Evolutionary conservation across 2,888 invertebrate genomes (phyloP), one percentile per base, ranked within the genome.

Genomic region (Nemotelus nigrinus): DNA sequence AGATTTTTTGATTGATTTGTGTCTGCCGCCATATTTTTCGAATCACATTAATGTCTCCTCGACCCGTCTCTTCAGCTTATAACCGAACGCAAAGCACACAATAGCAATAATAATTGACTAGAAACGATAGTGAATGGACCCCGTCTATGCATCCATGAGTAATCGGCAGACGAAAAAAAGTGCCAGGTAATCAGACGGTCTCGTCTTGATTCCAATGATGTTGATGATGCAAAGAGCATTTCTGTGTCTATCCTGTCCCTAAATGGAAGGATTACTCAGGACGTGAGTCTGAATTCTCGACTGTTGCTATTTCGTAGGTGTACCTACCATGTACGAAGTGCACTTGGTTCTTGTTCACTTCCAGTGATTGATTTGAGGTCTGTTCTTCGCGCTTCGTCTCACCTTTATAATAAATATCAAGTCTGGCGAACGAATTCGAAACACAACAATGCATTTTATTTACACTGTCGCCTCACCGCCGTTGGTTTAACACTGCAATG

Each of bases 251-350:
- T 41, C 8, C 39, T 50, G n/a, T 48, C 72, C 58, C 47, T n/a
- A 74, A 74, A 74, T 48, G 74, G 63, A 74, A 63, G 74, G 74
- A 74, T 74, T 74, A 74, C 74, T 74, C 45, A 60, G 74, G 74
- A 74, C n/a, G 63, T 39, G 63, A 63, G 43, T 43, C 43, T 43
- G 63, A 43, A 25, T 41, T 63, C 63, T 43, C 43, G 43, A 43
- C 39, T 63, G 63, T 41, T 63, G 63, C 10, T 63, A 5, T 10
- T 71, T 6, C n/a, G 47, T 45, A 45, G 25, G 45, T 47, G 58
- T 25, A 58, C 7, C 25, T 25, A 25, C 25, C 1, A 25, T 25
- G 25, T 25, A 25, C 25, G 25, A 25, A 25, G 25, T 25, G 25
- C 25, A 25, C 3, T 41, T 39, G 45, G 48, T 60, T 43, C 39